These are phyloP conservation scores for Baccha elongata DNA, from an alignment of 2,888 invertebrate genomes.

Conservation along the genomic window DNA sequence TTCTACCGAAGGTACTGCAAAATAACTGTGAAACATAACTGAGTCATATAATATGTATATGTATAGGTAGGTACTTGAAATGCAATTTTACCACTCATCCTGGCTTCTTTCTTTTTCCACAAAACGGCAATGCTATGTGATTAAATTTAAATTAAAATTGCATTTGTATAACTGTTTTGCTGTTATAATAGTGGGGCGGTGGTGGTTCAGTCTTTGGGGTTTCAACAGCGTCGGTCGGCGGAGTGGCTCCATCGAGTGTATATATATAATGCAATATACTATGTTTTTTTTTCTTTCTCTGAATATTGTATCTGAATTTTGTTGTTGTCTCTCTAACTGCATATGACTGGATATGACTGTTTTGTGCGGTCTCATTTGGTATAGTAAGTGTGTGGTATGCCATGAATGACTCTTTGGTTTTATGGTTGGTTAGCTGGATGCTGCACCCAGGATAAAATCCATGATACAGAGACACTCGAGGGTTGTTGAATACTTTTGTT, in stretches of 20 bases:
- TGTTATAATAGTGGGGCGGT: constrained; percentile 61
- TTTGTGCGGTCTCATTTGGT: constrained; percentile 65
- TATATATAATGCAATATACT: constrained; percentile 16
- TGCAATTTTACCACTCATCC: constrained; percentile 64
- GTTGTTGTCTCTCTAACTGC: constrained; percentile 2
- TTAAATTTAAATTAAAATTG: constrained; percentile 74
- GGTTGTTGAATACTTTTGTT: constrained; percentile 7
- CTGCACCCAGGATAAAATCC: constrained; percentile 16
- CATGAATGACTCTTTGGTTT: constrained; percentile 65
- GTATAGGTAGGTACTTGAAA: constrained; percentile 56
- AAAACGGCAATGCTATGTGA: constrained; percentile 55
- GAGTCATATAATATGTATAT: constrained; percentile 34
- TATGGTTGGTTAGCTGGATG: constrained; percentile 48
- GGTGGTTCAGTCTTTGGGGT: constrained; percentile 1
- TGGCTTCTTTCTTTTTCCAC: constrained; percentile 6
- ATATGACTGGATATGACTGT: constrained; percentile 22
- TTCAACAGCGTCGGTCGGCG: constrained; percentile 21
- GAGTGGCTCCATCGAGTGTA: constrained; percentile 66
- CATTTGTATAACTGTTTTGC: constrained; percentile 73
- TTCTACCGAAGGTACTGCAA: constrained; percentile 38
- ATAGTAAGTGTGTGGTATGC: constrained; percentile 64
- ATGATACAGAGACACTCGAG: background rate
- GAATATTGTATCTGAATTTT: constrained; percentile 28
- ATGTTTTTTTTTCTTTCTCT: constrained; percentile 16
- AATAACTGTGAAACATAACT: constrained; percentile 65